Conservation (phyloP, 2,113 vertebrate species). For the Embiotoca jacksoni region DNA sequence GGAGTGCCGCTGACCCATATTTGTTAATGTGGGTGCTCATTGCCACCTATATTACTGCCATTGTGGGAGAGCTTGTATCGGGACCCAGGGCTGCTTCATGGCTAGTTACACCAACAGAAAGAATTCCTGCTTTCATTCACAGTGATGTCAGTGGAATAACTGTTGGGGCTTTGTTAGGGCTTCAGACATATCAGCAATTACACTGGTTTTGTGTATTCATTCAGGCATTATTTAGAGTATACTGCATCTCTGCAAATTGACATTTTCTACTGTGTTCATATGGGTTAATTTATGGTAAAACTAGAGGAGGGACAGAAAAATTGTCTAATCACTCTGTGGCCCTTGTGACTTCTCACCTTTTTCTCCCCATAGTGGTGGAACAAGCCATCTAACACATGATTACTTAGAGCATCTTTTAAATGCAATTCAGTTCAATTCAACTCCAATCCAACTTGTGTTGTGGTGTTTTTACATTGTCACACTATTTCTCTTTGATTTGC, state of each 20-base stretch:
- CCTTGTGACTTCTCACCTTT: too few relatives aligned
- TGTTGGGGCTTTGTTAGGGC: constrained; percentile 57
- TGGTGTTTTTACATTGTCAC: too few relatives aligned
- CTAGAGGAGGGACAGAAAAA: too few relatives aligned
- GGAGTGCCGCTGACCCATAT: constrained; percentile 67
- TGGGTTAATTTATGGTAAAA: too few relatives aligned
- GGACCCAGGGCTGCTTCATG: constrained; percentile 33
- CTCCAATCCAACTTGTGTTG: too few relatives aligned
- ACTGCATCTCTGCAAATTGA: background rate
- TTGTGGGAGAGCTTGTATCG: constrained; percentile 39
- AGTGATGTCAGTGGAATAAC: constrained; percentile 36
- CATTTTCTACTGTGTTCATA: background rate
- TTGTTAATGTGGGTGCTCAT: constrained; percentile 67
- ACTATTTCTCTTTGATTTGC: too few relatives aligned
- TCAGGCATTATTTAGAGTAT: background rate
- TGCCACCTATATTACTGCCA: constrained; percentile 49
- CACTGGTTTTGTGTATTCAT: constrained; percentile 1
- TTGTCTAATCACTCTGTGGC: too few relatives aligned
- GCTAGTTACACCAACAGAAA: constrained; percentile 45
- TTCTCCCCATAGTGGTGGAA: too few relatives aligned
- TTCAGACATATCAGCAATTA: constrained; percentile 54
- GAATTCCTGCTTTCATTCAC: constrained; percentile 37
- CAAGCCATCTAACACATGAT: too few relatives aligned
- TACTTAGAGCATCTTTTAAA: too few relatives aligned
- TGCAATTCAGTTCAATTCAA: too few relatives aligned